These are phyloP conservation scores for Myxocyprinus asiaticus DNA, from an alignment of 2,113 vertebrate genomes.

Conservation along the genomic window DNA sequence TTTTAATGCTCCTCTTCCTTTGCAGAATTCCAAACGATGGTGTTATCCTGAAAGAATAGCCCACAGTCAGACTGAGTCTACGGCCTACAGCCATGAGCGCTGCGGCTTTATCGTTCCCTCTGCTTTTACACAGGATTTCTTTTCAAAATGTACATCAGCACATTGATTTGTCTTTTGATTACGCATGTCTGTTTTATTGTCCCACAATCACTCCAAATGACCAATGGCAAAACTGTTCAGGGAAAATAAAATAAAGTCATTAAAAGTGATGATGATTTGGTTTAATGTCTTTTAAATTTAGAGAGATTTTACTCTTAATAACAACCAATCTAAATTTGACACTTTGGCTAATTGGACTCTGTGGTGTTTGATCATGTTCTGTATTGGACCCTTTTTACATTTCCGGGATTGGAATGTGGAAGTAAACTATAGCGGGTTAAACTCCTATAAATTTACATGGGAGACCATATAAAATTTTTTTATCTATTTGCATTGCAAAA, in stretches of 20 bases:
- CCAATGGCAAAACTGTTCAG: conserved; percentile 53
- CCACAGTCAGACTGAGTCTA: conserved; percentile 23
- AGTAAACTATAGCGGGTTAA: too few relatives aligned
- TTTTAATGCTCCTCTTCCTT: conserved; percentile 33
- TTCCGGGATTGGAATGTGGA: too few relatives aligned
- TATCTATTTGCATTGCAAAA: too few relatives aligned
- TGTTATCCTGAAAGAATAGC: conserved; percentile 80
- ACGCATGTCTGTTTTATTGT: conserved; percentile 47
- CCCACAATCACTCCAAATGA: conserved; percentile 41
- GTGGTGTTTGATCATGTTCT: too few relatives aligned
- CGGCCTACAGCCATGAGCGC: conserved; percentile 38
- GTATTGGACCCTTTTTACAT: too few relatives aligned
- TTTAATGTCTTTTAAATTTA: conserved; percentile 7
- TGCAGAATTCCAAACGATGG: conserved; percentile 90
- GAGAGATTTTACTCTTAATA: neutral
- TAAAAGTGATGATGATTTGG: conserved; percentile 45
- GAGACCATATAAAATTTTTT: too few relatives aligned
- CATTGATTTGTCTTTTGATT: conserved; percentile 56
- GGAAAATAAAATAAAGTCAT: conserved; percentile 60
- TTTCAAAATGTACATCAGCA: conserved; percentile 49
- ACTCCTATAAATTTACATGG: too few relatives aligned
- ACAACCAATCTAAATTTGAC: too few relatives aligned
- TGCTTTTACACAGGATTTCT: conserved; percentile 42
- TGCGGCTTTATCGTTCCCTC: conserved; percentile 36
- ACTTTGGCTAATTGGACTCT: too few relatives aligned